Conservation (phyloP, 37 sponge, comb jelly and placozoan genomes). For the Diacarnus erythraeanus region DNA sequence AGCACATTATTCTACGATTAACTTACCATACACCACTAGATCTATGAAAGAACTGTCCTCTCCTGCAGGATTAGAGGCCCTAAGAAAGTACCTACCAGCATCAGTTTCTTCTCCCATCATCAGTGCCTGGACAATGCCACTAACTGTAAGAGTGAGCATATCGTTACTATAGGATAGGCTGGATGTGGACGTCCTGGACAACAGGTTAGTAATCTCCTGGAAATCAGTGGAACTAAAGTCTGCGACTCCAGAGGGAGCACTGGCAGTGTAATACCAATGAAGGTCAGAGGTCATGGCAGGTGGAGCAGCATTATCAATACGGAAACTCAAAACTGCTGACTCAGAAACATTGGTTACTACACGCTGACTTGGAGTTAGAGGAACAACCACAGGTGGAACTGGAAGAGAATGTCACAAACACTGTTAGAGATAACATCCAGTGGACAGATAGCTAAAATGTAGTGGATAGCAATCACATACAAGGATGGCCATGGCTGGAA, state of each 20-base stretch:
- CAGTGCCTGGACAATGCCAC: no score
- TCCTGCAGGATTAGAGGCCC: conserved; percentile 55
- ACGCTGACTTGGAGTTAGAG: conserved; percentile 4
- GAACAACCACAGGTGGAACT: conserved; percentile 61
- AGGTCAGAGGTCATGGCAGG: conserved; percentile 12
- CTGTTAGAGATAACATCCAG: no score
- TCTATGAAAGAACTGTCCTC: no score
- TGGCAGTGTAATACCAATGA: conserved; percentile 37
- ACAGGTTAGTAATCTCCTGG: no score
- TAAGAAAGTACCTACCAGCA: conserved; percentile 57
- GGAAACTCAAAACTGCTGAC: conserved; percentile 24
- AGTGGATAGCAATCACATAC: no score
- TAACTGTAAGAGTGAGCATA: no score
- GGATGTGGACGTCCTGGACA: no score
- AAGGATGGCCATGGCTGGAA: no score
- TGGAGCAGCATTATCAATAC: conserved; percentile 42
- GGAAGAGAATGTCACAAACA: no score
- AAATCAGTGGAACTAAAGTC: conserved; percentile 23
- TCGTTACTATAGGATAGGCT: not conserved
- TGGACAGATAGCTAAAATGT: no score
- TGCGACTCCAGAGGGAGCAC: not conserved
- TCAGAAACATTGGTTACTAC: conserved; percentile 14
- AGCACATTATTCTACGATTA: no score
- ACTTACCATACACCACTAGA: no score
- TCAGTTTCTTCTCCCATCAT: conserved; percentile 35